A percentile compares a stretch with the other conserved stretches of the same genome.
These are phyloP conservation scores for Oscheius sp. DNA, from an alignment of 2,888 invertebrate species.

Conservation along the genomic window DNA sequence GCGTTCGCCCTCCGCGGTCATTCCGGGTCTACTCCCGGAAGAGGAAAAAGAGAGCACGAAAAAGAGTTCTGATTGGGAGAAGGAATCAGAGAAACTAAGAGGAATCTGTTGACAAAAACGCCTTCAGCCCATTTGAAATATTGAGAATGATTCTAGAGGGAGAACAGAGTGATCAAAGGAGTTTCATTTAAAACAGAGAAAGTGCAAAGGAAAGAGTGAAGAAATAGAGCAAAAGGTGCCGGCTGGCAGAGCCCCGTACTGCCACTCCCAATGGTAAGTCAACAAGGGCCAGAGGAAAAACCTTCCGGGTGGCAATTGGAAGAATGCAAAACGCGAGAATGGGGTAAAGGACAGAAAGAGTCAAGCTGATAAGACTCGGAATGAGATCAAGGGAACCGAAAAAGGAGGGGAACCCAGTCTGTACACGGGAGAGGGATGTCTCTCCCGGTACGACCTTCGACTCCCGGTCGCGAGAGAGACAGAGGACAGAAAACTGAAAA, in stretches of 20 bases:
- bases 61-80: background rate
- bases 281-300: background rate
- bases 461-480: background rate
- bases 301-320: conserved; percentile 19
- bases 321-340: background rate
- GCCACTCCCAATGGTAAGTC: conserved; percentile 31
- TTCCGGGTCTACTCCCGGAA: background rate
- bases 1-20: no score
- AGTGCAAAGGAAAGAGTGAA: background rate
- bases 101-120: no score
- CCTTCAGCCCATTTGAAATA: no score
- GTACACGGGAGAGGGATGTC: conserved; percentile 6
- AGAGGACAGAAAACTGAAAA: background rate
- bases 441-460: conserved; percentile 29
- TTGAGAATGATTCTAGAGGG: background rate
- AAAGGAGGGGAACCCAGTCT: background rate
- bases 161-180: background rate
- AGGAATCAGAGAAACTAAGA: background rate
- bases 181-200: background rate
- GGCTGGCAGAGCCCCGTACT: conserved; percentile 33
- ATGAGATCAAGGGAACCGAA: background rate
- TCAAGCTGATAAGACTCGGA: background rate
- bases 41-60: background rate
- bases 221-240: conserved; percentile 8
- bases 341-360: background rate